Base-by-base conservation (phyloP, 92 coral and sea anemone genomes). In the Epizoanthus illoricatus region DNA sequence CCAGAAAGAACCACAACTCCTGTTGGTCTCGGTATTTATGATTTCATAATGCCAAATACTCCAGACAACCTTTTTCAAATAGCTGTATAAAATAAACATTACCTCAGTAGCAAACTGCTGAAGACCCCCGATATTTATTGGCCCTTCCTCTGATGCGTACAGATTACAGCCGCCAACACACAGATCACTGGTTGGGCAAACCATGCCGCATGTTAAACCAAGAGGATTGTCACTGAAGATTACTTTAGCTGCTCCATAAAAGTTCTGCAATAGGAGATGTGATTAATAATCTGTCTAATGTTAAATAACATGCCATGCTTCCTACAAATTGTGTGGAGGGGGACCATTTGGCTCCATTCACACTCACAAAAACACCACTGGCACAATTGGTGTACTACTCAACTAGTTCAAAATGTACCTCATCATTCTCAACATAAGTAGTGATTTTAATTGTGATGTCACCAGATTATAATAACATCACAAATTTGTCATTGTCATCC, bases 31-130 rank as follows among this genome's bases (percentile, higher is more conserved):
- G 7, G 49, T 5, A 43, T 7, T 0, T 3, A 45, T 3, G 52
- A 1, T 2, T 45, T 0, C 0, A 45, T 2, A 45, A 3, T 45
- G 49, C 49, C 2, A 45, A 2, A 45, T 45, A 0, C 49, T 45
- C 36, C 9, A 45, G 6, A 45, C 2, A 71, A 39, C 58, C 15
- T 49, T 12, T n/a, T 39, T 36, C 3, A 8, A 39, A n/a, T 76
- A 71, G 7, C 7, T 5, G 20, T 41, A 21, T 15, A 23, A 13
- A 71, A 71, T 2, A 33, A 2, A 28, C n/a, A 19, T 0, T 19
- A 96, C 99, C 91, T 96, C 99, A 39, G 99, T 96, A 42, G 99
- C 92, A 85, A 96, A 96, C 90, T 96, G 99, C 78, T 96, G 99
- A 24, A 96, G 86, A 12, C 99, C 99, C 40, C 99, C 99, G 64